Evolutionary conservation across 2,113 vertebrate species (phyloP).

Genomic region (Brevimyrus niger): DNA sequence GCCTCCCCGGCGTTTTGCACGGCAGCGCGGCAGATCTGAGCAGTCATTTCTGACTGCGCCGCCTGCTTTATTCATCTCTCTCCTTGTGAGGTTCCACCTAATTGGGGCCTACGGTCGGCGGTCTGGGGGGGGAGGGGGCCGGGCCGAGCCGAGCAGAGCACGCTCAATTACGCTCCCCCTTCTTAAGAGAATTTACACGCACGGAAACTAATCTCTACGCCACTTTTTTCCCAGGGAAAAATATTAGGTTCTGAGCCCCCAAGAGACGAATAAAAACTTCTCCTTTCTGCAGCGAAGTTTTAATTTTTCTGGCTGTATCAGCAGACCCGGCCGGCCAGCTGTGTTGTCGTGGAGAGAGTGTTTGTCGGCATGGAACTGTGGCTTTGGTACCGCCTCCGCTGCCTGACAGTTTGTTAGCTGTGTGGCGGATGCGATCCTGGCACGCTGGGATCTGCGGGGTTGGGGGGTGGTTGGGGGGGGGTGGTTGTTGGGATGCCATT

Average conservation of each 20-base stretch:
- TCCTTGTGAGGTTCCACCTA: not conserved
- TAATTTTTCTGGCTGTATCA: not conserved
- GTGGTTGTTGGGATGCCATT: not conserved
- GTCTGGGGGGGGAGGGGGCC: too few species aligned
- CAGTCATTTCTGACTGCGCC: not conserved
- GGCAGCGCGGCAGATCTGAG: not conserved
- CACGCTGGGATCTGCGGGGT: not conserved
- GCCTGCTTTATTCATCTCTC: not conserved
- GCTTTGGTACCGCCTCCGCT: not conserved
- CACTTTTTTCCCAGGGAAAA: not conserved
- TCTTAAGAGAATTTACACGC: not conserved
- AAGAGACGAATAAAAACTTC: not conserved
- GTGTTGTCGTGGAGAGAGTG: not conserved
- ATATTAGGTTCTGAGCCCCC: not conserved
- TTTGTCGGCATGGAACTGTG: not conserved
- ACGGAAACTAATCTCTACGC: not conserved
- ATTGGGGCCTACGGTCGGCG: conserved; percentile 2
- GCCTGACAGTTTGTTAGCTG: conserved; percentile 1
- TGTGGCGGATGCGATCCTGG: too few species aligned
- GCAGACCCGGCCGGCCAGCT: not conserved
- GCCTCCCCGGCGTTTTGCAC: not conserved
- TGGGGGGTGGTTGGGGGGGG: not conserved
- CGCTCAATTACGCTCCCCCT: not conserved
- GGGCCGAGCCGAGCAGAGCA: too few species aligned
- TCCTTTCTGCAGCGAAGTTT: not conserved